A percentile compares a stretch with the other conserved stretches of the same genome.
These are phyloP conservation scores for Sebastes iracundus DNA, from an alignment of 2,797 vertebrate genomes.

Conservation along the genomic window DNA sequence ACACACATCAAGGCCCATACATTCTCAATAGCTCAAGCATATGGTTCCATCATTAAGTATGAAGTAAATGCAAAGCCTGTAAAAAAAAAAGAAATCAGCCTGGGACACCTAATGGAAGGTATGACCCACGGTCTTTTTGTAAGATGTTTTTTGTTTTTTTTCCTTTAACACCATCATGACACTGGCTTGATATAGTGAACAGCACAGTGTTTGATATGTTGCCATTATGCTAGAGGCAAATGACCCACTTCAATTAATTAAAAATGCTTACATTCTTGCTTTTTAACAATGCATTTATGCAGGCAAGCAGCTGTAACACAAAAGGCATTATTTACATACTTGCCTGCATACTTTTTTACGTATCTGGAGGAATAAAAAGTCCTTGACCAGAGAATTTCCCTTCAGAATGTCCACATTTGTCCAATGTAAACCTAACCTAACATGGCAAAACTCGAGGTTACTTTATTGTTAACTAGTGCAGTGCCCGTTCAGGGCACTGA, in stretches of 20 bases:
- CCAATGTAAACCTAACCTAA: background rate
- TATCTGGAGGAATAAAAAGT: background rate
- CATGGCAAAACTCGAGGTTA: background rate
- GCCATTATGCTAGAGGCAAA: background rate
- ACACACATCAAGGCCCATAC: conserved; percentile 30
- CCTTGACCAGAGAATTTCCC: background rate
- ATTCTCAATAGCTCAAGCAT: conserved; percentile 38
- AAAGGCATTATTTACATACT: background rate
- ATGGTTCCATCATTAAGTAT: conserved; percentile 53
- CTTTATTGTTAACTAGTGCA: background rate
- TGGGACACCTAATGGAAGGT: conserved; percentile 17
- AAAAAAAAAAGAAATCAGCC: background rate
- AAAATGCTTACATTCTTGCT: background rate
- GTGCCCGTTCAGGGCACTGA: no score
- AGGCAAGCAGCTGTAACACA: background rate
- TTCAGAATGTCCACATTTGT: background rate
- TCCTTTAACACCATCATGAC: conserved; percentile 11
- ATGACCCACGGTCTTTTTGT: conserved; percentile 9
- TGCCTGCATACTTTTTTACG: background rate
- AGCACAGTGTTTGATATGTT: background rate
- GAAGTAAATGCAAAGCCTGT: conserved; percentile 22
- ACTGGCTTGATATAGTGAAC: conserved; percentile 11
- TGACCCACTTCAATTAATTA: background rate
- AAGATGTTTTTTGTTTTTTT: background rate
- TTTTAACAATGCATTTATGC: background rate